Evolutionary conservation across 1,140 invertebrate genomes (phyloP).

Genomic region (Drosophila chauvacae): DNA sequence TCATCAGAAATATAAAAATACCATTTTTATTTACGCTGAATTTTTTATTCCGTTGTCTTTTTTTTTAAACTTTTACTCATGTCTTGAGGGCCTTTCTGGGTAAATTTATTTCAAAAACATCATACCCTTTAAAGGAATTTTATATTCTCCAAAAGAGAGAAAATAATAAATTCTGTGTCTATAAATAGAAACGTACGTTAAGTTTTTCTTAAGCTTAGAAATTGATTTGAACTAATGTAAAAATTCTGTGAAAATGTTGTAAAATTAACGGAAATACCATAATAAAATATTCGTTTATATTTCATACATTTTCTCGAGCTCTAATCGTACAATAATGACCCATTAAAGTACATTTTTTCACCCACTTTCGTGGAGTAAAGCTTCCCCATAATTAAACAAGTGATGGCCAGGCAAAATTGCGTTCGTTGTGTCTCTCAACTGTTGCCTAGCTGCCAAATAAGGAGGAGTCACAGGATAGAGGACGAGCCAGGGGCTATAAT

Average conservation of each 20-base stretch:
- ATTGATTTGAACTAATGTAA: neutral
- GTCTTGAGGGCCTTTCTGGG: neutral
- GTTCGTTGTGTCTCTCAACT: slow-evolving; percentile 39
- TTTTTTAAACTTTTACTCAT: too few relatives aligned
- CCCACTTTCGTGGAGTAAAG: neutral
- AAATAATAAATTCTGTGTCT: neutral
- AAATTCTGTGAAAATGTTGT: neutral
- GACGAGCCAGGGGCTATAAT: slow-evolving; percentile 5
- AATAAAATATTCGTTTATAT: neutral
- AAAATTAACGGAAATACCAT: neutral
- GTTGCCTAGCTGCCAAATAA: slow-evolving; percentile 38
- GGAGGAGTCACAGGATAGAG: neutral
- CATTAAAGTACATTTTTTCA: slow-evolving; percentile 40
- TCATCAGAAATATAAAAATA: neutral
- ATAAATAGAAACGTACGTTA: neutral
- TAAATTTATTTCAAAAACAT: neutral
- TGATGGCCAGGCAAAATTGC: slow-evolving; percentile 24
- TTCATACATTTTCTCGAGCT: neutral
- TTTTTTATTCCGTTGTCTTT: too few relatives aligned
- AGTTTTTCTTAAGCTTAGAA: neutral
- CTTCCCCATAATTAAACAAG: slow-evolving; percentile 46
- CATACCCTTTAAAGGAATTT: neutral
- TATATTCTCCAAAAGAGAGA: neutral
- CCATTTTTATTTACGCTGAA: neutral
- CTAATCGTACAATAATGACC: slow-evolving; percentile 24